These are phyloP conservation scores for Enteromius trimaculatus DNA, from an alignment of 2,797 vertebrate species.

Conservation along the genomic window DNA sequence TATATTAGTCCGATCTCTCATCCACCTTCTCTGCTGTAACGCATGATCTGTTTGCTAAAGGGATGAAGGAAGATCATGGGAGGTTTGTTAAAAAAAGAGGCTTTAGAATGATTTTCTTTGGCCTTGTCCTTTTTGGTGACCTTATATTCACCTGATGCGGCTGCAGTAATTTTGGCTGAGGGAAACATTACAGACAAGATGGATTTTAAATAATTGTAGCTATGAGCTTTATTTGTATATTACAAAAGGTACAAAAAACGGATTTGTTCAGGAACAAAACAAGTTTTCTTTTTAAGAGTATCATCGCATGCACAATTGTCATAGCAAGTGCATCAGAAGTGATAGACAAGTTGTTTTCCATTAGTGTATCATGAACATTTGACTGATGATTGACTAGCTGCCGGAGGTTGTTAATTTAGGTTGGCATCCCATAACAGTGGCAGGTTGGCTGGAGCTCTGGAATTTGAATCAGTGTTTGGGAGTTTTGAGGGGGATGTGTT, in stretches of 20 bases:
- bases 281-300: background rate
- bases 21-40: constrained; percentile 42
- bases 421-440: constrained; percentile 58
- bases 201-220: background rate
- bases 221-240: background rate
- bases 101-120: constrained; percentile 28
- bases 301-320: background rate
- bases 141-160: constrained; percentile 7
- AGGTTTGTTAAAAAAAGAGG: constrained; percentile 11
- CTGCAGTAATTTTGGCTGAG: background rate
- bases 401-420: constrained; percentile 53
- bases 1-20: constrained; percentile 44
- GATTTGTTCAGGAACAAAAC: background rate
- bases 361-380: constrained; percentile 54
- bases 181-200: background rate
- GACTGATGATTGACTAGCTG: constrained; percentile 59
- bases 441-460: constrained; percentile 20
- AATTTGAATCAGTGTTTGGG: constrained; percentile 59
- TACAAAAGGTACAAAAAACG: background rate
- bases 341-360: constrained; percentile 49
- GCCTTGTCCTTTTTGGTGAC: background rate
- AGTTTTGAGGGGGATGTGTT: constrained; percentile 36
- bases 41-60: constrained; percentile 28
- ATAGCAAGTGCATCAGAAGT: constrained; percentile 40
- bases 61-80: constrained; percentile 18